Percentiles rank a stretch among this genome's conserved stretches.
Conservation (phyloP, 2,888 invertebrate species). For the Monopis laevigella region DNA sequence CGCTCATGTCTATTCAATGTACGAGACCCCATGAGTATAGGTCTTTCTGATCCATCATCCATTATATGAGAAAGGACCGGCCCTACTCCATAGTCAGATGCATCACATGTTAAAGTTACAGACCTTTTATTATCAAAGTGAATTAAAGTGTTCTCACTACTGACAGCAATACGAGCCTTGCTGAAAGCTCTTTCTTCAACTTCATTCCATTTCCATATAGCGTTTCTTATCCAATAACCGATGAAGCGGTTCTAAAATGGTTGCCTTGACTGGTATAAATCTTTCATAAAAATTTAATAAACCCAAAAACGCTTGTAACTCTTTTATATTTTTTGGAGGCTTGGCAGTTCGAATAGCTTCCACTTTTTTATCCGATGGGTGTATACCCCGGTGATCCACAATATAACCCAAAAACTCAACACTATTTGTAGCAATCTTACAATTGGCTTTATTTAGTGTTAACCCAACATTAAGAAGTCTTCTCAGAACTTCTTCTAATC, state of each 20-base stretch:
- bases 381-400: slow-evolving; percentile 17
- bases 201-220: slow-evolving; percentile 13
- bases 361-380: slow-evolving; percentile 19
- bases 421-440: slow-evolving; percentile 4
- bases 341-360: slow-evolving; percentile 18
- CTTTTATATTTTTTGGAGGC: slow-evolving; percentile 17
- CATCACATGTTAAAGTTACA: slow-evolving; percentile 19
- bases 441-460: slow-evolving; percentile 15
- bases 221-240: slow-evolving; percentile 6
- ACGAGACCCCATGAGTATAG: slow-evolving; percentile 16
- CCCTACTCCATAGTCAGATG: slow-evolving; percentile 19
- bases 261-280: slow-evolving; percentile 12
- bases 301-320: slow-evolving; percentile 20
- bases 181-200: slow-evolving; percentile 18
- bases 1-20: slow-evolving; percentile 18
- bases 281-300: slow-evolving; percentile 17
- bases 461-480: slow-evolving; percentile 15
- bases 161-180: slow-evolving; percentile 14
- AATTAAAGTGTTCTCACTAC: slow-evolving; percentile 13
- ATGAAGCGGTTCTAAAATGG: slow-evolving; percentile 16
- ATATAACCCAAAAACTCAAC: slow-evolving; percentile 1
- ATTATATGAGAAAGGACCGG: slow-evolving; percentile 17
- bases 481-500: slow-evolving; percentile 14
- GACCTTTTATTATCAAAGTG: slow-evolving; percentile 13
- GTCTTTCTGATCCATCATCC: slow-evolving; percentile 19